These are phyloP conservation scores for Seriola rivoliana DNA, from an alignment of 2,113 vertebrate species.

Conservation along the genomic window DNA sequence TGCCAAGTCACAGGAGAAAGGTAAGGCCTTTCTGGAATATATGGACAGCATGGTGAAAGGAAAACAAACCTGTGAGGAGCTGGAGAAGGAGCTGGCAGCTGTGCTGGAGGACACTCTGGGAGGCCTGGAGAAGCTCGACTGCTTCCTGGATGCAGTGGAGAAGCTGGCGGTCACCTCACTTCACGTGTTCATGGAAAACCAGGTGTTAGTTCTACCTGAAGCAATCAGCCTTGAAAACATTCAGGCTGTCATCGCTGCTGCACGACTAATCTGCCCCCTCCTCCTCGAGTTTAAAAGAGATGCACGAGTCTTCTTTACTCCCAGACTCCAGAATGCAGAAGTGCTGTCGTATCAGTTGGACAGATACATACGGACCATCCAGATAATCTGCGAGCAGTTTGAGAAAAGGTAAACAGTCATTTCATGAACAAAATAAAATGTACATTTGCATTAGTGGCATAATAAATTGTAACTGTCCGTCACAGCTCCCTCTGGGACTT, in stretches of 20 bases:
- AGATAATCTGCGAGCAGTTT: constrained; percentile 67
- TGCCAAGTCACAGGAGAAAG: constrained; percentile 1
- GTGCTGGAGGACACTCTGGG: constrained; percentile 66
- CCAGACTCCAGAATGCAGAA: constrained; percentile 70
- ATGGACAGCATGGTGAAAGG: constrained; percentile 26
- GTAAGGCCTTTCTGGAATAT: background rate
- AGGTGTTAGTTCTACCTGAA: constrained; percentile 20
- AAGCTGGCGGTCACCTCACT: constrained; percentile 80
- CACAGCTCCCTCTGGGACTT: no score
- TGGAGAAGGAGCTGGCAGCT: constrained; percentile 68
- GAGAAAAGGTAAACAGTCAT: constrained; percentile 49
- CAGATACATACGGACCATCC: constrained; percentile 67
- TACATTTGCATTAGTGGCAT: no score
- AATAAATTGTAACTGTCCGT: no score
- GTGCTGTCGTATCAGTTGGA: constrained; percentile 76
- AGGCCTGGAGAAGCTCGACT: constrained; percentile 71
- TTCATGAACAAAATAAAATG: fast-evolving
- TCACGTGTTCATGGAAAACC: constrained; percentile 71
- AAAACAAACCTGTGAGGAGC: constrained; percentile 35
- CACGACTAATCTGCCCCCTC: constrained; percentile 61
- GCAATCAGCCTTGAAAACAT: constrained; percentile 38
- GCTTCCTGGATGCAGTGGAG: constrained; percentile 81
- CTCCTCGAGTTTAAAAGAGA: constrained; percentile 80
- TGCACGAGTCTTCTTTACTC: constrained; percentile 65
- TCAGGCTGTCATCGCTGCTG: constrained; percentile 53